Conservation (phyloP, 2,888 invertebrate species). For the Archaeoteleia sp. region DNA sequence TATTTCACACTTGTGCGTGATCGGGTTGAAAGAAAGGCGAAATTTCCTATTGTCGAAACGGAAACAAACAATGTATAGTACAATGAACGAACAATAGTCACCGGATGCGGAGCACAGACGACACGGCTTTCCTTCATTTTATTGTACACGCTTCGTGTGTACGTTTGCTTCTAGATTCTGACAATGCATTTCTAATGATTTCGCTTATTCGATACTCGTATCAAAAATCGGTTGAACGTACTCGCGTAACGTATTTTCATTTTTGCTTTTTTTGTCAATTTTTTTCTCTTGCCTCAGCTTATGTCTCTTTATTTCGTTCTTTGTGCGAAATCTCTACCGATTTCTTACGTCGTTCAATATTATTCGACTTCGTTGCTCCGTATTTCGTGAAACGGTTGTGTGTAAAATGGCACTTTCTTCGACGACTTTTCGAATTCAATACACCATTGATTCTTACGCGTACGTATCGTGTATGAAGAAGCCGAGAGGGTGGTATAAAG, state of each 20-base stretch:
- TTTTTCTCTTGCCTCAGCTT: slow-evolving; percentile 8
- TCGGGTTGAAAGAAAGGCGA: slow-evolving; percentile 25
- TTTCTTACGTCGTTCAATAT: neutral
- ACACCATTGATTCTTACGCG: slow-evolving; percentile 17
- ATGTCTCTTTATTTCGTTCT: slow-evolving; percentile 10
- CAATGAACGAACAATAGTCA: slow-evolving; percentile 51
- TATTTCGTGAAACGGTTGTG: slow-evolving; percentile 26
- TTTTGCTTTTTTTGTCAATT: slow-evolving; percentile 1
- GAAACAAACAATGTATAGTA: slow-evolving; percentile 56
- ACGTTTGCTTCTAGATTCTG: neutral
- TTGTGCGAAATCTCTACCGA: slow-evolving; percentile 7
- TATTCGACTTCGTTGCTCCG: slow-evolving; percentile 11
- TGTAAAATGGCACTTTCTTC: slow-evolving; percentile 25
- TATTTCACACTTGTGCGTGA: slow-evolving; percentile 12
- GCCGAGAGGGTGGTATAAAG: slow-evolving; percentile 47
- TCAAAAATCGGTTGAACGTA: no score
- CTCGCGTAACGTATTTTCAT: slow-evolving; percentile 14
- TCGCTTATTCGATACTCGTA: slow-evolving; percentile 37
- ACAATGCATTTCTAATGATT: slow-evolving; percentile 61
- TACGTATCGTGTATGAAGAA: slow-evolving; percentile 28
- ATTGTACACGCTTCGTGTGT: slow-evolving; percentile 2
- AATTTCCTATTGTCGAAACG: slow-evolving; percentile 52
- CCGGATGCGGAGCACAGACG: slow-evolving; percentile 31
- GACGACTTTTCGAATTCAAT: slow-evolving; percentile 34
- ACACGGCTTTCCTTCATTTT: slow-evolving; percentile 33